Conservation (phyloP, 2,113 vertebrate species). For the Procavia capensis region DNA sequence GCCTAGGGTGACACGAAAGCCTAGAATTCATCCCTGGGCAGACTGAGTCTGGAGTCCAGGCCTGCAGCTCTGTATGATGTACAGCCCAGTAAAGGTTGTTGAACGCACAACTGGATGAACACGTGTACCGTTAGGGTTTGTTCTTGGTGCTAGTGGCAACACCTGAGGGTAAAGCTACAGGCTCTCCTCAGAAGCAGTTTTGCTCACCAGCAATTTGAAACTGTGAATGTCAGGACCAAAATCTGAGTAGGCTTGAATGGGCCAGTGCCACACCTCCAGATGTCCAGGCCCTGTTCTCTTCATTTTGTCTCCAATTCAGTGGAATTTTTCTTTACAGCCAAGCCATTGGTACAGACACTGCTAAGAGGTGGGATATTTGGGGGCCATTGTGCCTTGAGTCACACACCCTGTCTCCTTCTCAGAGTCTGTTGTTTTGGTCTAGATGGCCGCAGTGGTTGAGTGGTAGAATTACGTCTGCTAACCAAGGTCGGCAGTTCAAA, state of each 20-base stretch:
- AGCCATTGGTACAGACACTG: not conserved
- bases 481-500: too few relatives aligned
- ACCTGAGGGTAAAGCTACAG: not conserved
- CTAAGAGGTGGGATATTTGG: not conserved
- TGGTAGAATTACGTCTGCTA: too few relatives aligned
- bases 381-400: not conserved
- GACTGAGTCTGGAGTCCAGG: slow-evolving; percentile 54
- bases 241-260: rapidly evolving
- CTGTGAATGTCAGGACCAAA: not conserved
- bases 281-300: not conserved
- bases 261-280: not conserved
- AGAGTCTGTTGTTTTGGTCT: not conserved
- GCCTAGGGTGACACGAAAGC: not conserved
- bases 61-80: not conserved
- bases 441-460: not conserved
- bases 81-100: not conserved
- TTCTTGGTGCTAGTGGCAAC: rapidly evolving
- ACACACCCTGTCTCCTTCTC: not conserved
- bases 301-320: not conserved
- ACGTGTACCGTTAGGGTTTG: not conserved
- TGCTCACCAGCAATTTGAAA: not conserved
- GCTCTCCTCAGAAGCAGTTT: not conserved
- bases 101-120: not conserved
- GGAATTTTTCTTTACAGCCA: not conserved
- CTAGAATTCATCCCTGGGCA: too few relatives aligned